A percentile compares a stretch with the other conserved stretches of the same genome.
Conservation (phyloP, 2,888 invertebrate species). For the Anthoptus insignis region DNA sequence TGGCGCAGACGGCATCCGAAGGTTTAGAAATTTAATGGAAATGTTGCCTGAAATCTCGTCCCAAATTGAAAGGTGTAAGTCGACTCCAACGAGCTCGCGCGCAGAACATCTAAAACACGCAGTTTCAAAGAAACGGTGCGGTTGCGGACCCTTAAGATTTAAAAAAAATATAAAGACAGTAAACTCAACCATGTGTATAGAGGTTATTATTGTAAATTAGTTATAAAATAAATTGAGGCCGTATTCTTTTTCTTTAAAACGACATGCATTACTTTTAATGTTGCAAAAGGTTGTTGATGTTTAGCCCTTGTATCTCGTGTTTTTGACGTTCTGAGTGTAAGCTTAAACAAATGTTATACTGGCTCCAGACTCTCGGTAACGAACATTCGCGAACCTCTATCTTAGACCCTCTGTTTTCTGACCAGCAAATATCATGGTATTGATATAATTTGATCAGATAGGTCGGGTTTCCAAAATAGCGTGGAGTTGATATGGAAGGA, state of each 20-base stretch:
- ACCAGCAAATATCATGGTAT: too few species aligned
- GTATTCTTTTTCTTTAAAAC: not conserved
- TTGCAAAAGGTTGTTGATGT: not conserved
- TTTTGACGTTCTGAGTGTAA: slow-evolving; percentile 7
- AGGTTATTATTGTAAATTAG: not conserved
- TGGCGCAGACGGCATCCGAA: not conserved
- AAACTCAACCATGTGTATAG: not conserved
- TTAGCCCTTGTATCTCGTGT: not conserved
- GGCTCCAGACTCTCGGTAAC: slow-evolving; percentile 8
- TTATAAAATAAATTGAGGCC: not conserved
- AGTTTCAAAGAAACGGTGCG: not conserved
- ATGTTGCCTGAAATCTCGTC: not conserved
- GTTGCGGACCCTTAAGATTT: not conserved
- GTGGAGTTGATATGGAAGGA: too few species aligned
- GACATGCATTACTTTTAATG: not conserved
- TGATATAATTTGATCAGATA: too few species aligned
- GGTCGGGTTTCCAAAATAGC: too few species aligned
- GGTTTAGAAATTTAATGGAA: not conserved
- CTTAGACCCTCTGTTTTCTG: too few species aligned
- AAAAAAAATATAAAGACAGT: not conserved
- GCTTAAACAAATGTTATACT: slow-evolving; percentile 16
- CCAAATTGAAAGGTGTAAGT: slow-evolving; percentile 2
- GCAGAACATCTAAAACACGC: slow-evolving; percentile 5
- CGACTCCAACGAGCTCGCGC: not conserved
- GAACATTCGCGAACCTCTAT: not conserved